Base-by-base conservation (phyloP, 2,797 vertebrate genomes). In the Alosa sapidissima region DNA sequence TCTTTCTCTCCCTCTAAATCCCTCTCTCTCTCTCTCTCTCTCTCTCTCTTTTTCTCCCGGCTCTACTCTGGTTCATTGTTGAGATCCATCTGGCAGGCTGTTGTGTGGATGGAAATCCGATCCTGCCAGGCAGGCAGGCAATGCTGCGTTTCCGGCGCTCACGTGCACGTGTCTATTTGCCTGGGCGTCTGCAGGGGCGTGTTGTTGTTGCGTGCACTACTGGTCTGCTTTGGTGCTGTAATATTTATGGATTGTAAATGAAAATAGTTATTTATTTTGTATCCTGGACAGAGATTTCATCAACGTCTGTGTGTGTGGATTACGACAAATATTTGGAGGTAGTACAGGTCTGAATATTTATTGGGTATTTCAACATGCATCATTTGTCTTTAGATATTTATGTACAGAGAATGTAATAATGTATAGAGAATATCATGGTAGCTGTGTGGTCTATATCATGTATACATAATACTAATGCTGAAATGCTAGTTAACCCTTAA, bases 41-140 rank as follows among this genome's bases (percentile, higher is more conserved):
- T 41, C 58, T 7, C 58, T 24, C 58, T 24, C 58, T 62, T 21
- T 62, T 24, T 9, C 58, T n/a, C 58, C 58, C 24, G 28, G 62
- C 24, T 65, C 33, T 83, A 58, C 81, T 58, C 82, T 78, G 24
- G 62, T 16, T 85, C 19, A 72, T 41, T 58, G 62, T 83, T 84
- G 83, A 75, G n/a, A 84, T 52, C 83, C 85, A 88, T 88, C 55
- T 86, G 85, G 87, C 81, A 48, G 82, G 54, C 78, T 86, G 62
- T 87, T 78, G 82, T 60, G 81, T 68, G 60, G 68, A 75, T 75
- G 33, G 68, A 75, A 75, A 75, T 75, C 10, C 36, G 41, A 48
- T 7, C 60, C 28, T 14, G 24, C 1, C 7, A 83, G 62, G 60
- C 52, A 82, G n/a, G 14, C 52, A 60, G 52, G n/a, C n/a, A 47